Percentiles rank a stretch among this genome's conserved stretches.
These are phyloP conservation scores for Drosophila rubida DNA, from an alignment of 2,888 invertebrate genomes.

Conservation along the genomic window DNA sequence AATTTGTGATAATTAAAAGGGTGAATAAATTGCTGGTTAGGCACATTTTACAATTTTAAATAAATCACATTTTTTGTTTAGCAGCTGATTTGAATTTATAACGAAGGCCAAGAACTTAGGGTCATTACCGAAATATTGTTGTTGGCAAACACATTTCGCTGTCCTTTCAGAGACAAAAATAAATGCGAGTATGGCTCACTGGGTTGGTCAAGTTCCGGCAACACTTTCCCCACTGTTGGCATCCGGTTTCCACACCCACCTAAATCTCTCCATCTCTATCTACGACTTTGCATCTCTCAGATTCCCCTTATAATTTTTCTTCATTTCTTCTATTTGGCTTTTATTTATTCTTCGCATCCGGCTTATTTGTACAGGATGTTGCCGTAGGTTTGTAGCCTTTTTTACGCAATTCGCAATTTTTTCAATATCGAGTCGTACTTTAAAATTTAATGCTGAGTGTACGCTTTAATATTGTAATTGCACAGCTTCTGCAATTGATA, in stretches of 20 bases:
- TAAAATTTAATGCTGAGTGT: conserved; percentile 16
- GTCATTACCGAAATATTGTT: conserved; percentile 31
- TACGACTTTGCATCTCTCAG: not conserved
- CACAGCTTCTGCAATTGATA: conserved; percentile 2
- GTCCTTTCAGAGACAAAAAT: conserved; percentile 34
- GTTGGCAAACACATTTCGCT: conserved; percentile 24
- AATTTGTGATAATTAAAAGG: conserved; percentile 59
- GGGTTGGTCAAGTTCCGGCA: conserved; percentile 27
- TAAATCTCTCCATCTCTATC: not conserved
- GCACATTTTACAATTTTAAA: conserved; percentile 39
- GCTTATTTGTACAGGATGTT: conserved; percentile 68
- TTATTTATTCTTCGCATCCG: conserved; percentile 69
- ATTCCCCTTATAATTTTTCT: conserved; percentile 46
- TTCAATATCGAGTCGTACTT: conserved; percentile 13
- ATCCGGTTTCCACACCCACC: conserved; percentile 35
- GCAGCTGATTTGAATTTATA: conserved; percentile 71
- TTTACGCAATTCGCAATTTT: conserved; percentile 3
- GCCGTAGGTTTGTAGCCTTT: conserved; percentile 43
- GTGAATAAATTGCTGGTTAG: conserved; percentile 21
- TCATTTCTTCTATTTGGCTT: conserved; percentile 61
- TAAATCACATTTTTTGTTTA: conserved; percentile 57
- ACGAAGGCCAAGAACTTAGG: conserved; percentile 41
- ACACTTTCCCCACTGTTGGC: conserved; percentile 46
- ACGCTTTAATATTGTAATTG: conserved; percentile 4
- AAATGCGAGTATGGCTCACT: conserved; percentile 35